Evolutionary conservation across 2,113 vertebrate genomes (phyloP).

Genomic region (Hylia prasina): DNA sequence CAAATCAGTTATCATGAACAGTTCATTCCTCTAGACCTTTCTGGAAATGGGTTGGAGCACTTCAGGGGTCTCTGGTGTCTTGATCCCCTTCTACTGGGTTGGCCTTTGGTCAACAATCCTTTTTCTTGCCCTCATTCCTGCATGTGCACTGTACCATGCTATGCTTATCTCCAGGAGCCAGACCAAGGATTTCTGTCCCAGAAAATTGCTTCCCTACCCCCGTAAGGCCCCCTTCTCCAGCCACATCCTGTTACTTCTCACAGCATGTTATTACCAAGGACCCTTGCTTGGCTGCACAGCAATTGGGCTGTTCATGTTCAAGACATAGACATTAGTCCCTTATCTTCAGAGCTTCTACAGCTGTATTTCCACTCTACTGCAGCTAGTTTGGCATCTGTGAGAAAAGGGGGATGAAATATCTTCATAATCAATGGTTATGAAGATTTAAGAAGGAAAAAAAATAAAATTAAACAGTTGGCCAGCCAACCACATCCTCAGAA

Average conservation of each 20-base stretch:
- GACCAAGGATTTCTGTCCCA: not conserved
- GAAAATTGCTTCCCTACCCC: not conserved
- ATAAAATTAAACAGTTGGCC: not conserved
- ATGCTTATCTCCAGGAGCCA: not conserved
- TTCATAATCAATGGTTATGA: not conserved
- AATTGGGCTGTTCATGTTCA: not conserved
- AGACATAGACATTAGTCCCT: too few relatives aligned
- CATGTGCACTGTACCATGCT: not conserved
- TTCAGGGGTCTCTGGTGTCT: accelerated
- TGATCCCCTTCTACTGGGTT: not conserved
- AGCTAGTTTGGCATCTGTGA: not conserved
- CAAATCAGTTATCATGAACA: not conserved
- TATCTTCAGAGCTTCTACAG: not conserved
- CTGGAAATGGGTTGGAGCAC: not conserved
- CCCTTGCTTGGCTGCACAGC: not conserved
- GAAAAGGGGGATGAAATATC: not conserved
- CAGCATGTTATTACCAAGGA: not conserved
- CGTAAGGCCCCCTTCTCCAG: not conserved
- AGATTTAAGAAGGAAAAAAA: not conserved
- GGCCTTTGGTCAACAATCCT: not conserved
- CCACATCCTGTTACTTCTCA: not conserved
- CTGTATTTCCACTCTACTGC: not conserved
- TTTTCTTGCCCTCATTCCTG: not conserved
- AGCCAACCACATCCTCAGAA: not conserved
- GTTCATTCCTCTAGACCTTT: not conserved